Base-by-base conservation (phyloP, 2,797 vertebrate genomes). In the Glossophaga mutica region DNA sequence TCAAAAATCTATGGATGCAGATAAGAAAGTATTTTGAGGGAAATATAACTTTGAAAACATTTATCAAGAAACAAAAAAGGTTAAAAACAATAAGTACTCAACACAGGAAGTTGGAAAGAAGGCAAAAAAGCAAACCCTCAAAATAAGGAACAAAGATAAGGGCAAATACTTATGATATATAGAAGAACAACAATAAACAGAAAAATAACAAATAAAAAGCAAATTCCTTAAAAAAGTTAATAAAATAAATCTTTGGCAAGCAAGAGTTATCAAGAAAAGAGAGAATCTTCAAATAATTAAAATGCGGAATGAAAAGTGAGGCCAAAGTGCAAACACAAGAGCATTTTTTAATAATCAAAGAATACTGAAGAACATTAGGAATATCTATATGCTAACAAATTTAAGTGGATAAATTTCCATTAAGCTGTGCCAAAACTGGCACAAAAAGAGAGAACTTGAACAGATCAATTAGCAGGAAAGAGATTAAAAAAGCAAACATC, bases 291-390 rank as follows among this genome's bases (percentile, higher is more conserved):
- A 87, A 91, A 91, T 71, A 42, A 73, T 90, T 78, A 94, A 83
- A 96, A 84, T 59, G 95, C 2, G 94, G 39, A 93, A 96, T 48
- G 26, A 89, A 96, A 96, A 87, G 9, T 15, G 44, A 82, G 67
- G 22, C 16, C 57, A 83, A 93, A 73, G 37, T 62, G 92, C 34
- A 79, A 10, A 62, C 16, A 94, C 8, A 65, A 74, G 37, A 39
- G 86, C 9, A 92, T 29, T 50, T 50, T 55, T 76, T 34, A 91
- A 83, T 42, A 55, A 90, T 78, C 39, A 84, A 67, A 76, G 34
- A 89, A 37, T 67, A 94, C 68, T 84, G 76, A 85, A 39, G 29
- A 90, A 37, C 50, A 86, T 34, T 71, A 95, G 67, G 6, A 90
- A n/a, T 92, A 90, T 48, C 50, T 90, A 34, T 24, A 34, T 73